Conservation (phyloP, 2,797 vertebrate species). For the Prionace glauca region DNA sequence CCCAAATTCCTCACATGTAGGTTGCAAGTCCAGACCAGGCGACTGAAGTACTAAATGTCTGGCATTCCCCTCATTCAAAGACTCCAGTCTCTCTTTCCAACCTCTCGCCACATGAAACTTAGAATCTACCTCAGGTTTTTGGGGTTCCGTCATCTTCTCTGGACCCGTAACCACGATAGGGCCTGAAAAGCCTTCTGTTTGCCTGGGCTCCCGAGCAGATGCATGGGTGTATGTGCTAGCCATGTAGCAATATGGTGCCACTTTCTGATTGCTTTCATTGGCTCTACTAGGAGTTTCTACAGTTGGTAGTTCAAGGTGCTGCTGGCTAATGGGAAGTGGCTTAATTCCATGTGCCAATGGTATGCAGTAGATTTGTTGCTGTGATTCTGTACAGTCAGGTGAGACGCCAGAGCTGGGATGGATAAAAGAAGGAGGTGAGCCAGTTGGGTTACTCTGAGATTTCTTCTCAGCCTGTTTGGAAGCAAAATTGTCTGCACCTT, state of each 20-base stretch:
- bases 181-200: conserved; percentile 47
- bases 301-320: neutral
- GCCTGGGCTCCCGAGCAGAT: conserved; percentile 43
- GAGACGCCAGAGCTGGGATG: neutral
- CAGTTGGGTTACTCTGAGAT: neutral
- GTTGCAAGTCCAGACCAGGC: neutral
- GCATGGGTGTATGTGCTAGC: conserved; percentile 57
- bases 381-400: conserved; percentile 39
- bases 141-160: conserved; percentile 40
- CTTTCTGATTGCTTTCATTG: conserved; percentile 64
- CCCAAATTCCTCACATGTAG: conserved; percentile 43
- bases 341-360: conserved; percentile 51
- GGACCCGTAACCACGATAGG: conserved; percentile 49
- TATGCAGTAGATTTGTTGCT: conserved; percentile 49
- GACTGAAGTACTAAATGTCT: neutral
- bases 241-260: conserved; percentile 67
- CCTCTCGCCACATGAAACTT: neutral
- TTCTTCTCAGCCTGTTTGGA: neutral
- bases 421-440: too few species aligned
- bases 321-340: conserved; percentile 42
- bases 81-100: neutral
- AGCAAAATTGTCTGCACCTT: neutral
- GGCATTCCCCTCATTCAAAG: neutral
- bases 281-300: conserved; percentile 48
- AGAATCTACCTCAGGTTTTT: neutral